These are phyloP conservation scores for Melieria omissa DNA, from an alignment of 2,888 invertebrate genomes.

Conservation along the genomic window DNA sequence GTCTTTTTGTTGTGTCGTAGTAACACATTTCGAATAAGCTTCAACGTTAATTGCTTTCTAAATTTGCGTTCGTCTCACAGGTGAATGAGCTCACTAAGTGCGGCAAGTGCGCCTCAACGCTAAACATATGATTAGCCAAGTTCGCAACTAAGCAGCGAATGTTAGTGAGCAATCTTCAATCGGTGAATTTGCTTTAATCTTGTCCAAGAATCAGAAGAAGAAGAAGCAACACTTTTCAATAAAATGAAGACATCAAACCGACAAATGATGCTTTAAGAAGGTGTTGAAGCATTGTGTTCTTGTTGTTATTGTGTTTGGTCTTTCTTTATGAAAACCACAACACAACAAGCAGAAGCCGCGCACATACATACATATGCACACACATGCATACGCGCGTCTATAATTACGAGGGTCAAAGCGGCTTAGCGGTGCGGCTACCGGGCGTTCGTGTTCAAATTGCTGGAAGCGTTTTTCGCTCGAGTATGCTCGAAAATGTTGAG, in stretches of 20 bases:
- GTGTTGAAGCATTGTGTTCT: slow-evolving; percentile 17
- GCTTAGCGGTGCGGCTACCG: not conserved
- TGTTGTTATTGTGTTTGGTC: not conserved
- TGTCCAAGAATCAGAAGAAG: too few relatives aligned
- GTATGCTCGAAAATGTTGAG: slow-evolving; percentile 11
- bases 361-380: too few relatives aligned
- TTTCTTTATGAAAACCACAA: slow-evolving; percentile 29
- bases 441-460: slow-evolving; percentile 44
- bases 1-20: too few relatives aligned
- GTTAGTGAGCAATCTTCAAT: too few relatives aligned
- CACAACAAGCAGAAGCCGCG: slow-evolving; percentile 23
- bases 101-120: too few relatives aligned
- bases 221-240: not conserved
- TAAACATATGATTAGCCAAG: too few relatives aligned
- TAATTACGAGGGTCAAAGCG: slow-evolving; percentile 14
- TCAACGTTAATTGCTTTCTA: too few relatives aligned
- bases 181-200: too few relatives aligned
- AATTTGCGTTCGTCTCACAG: too few relatives aligned
- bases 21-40: too few relatives aligned
- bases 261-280: slow-evolving; percentile 27
- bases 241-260: slow-evolving; percentile 28
- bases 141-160: too few relatives aligned
- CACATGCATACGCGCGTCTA: not conserved
- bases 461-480: slow-evolving; percentile 31
- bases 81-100: too few relatives aligned